Evolutionary conservation across 2,113 vertebrate genomes (phyloP), one percentile per base, ranked within the genome.

Genomic region (Anarrhichthys ocellatus): DNA sequence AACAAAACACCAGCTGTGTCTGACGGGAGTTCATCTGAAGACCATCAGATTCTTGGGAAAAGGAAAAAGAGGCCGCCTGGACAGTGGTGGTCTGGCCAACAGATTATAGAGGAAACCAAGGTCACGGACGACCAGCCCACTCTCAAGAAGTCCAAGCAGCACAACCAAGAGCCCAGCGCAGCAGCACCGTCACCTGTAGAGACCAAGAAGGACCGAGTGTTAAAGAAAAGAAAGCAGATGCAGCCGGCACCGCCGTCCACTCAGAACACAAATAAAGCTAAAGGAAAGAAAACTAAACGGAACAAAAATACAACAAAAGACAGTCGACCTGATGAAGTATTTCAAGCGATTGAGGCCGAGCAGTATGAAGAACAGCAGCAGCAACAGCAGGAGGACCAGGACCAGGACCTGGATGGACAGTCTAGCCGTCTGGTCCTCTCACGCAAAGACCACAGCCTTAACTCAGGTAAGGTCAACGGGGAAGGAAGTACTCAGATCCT

Each of bases 41-140:
- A 86, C 9, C 1, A 5, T 63, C 54, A 14, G 24, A 9, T 56
- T 52, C 4, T 18, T 3, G 29, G 40, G 17, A 96, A 83, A 56
- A 90, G 94, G 63, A 93, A 58, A 38, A 92, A 88, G 40, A 92
- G 66, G 20, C 73, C 15, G 11, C 54, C 87, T 9, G 91, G 93
- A 8, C 40, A 83, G 29, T 94, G 94, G 94, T 94, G 95, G 94
- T 8, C 93, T 29, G n/a, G 27, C 27, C 13, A 76, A 44, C 11
- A 22, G 44, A 74, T 6, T n/a, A 27, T 52, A n/a, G 84, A 83
- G 36, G 27, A 82, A 66, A 58, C 48, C 4, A 6, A 75, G 15
- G 44, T 11, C 15, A 24, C 22, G 1, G 58, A 76, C 6, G 32
- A 38, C 17, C 65, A 20, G 18, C 48, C 38, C 0, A 66, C 15